Conservation (phyloP, 2,113 vertebrate species). For the Pluvialis apricaria region DNA sequence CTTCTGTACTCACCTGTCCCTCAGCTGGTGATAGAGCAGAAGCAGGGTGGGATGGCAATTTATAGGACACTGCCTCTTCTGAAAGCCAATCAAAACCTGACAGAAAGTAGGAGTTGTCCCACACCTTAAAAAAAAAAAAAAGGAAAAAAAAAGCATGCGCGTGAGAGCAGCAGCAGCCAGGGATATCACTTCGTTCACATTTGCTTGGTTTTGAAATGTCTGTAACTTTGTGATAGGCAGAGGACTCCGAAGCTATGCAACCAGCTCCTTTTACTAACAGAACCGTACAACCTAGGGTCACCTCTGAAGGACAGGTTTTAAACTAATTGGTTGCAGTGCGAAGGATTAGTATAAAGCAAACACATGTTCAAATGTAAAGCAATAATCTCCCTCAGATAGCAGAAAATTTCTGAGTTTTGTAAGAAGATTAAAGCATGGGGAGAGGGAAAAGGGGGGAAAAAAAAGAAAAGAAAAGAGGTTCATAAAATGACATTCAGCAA, state of each 20-base stretch:
- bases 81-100: conserved; percentile 55
- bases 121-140: not conserved
- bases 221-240: not conserved
- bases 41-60: not conserved
- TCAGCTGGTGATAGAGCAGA: not conserved
- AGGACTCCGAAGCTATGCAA: not conserved
- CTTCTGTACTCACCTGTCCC: conserved; percentile 47
- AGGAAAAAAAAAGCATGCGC: fast-evolving
- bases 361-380: not conserved
- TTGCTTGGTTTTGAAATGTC: not conserved
- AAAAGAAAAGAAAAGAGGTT: not conserved
- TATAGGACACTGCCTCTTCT: conserved; percentile 70
- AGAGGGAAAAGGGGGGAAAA: not conserved
- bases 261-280: not conserved
- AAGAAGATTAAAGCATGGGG: not conserved
- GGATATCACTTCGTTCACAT: not conserved
- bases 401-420: not conserved
- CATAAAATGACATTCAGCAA: not conserved
- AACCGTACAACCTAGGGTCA: not conserved
- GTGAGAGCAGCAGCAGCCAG: not conserved
- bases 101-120: conserved; percentile 62
- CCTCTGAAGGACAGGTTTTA: not conserved
- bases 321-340: not conserved
- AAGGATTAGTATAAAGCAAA: not conserved
- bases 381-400: not conserved